A percentile compares a stretch with the other conserved stretches of the same genome.
Evolutionary conservation across 2,113 vertebrate genomes (phyloP).

Genomic region (Edolisoma coerulescens): DNA sequence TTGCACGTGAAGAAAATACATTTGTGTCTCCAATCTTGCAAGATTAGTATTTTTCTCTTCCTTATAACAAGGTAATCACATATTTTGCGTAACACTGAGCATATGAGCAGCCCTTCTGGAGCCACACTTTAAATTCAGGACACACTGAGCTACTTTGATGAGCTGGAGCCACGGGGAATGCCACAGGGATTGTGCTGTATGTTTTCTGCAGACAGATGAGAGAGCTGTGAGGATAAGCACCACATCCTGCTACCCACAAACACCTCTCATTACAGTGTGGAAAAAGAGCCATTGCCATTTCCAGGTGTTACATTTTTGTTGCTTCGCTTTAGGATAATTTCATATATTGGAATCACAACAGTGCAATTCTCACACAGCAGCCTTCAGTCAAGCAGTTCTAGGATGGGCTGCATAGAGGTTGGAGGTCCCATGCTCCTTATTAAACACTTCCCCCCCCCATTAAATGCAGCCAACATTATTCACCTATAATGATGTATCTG

Average conservation of each 20-base stretch:
- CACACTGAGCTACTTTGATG: background rate
- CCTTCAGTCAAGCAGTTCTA: background rate
- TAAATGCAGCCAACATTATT: background rate
- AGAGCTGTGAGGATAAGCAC: background rate
- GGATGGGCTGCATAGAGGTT: background rate
- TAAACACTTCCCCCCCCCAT: background rate
- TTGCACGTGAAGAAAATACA: background rate
- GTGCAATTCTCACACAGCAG: background rate
- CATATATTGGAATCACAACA: background rate
- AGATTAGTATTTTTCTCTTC: background rate
- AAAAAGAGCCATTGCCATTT: background rate
- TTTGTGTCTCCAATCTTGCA: background rate
- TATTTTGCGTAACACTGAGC: background rate
- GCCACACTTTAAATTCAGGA: slow-evolving; percentile 31
- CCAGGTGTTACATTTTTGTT: background rate
- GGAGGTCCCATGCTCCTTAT: background rate
- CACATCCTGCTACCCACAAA: background rate
- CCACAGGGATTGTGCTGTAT: background rate
- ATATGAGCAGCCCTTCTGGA: slow-evolving; percentile 1
- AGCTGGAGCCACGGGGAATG: background rate
- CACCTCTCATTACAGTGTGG: background rate
- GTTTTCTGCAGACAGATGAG: slow-evolving; percentile 2
- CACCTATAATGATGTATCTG: background rate
- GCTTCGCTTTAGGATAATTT: background rate
- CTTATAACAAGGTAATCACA: slow-evolving; percentile 1